phyloP scores from a whole-genome alignment of 2,797 vertebrate species.

The Euphonia xanthogaster region DNA sequence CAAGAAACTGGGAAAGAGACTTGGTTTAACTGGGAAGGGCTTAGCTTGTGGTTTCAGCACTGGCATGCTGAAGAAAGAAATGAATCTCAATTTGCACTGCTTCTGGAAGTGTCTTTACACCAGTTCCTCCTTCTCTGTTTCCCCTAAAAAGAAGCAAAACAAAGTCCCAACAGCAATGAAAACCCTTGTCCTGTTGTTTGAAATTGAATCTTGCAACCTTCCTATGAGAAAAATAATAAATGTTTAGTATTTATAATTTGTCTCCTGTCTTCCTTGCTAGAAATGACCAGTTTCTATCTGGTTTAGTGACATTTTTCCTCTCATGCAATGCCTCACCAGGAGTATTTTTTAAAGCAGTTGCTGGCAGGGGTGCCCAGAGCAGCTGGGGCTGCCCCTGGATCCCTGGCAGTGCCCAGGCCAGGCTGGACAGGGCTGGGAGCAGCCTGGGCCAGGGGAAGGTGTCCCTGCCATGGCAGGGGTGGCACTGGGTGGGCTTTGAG shows the following conservation, averaged over 20 bases:
- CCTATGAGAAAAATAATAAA: slow-evolving; percentile 58
- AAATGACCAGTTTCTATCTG: background rate
- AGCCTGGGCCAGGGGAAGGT: rapidly evolving
- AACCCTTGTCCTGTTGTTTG: background rate
- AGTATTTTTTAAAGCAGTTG: background rate
- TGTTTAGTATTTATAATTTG: slow-evolving; percentile 55
- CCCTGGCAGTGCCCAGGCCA: background rate
- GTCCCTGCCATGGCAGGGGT: background rate
- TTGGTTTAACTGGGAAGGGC: background rate
- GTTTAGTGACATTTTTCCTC: background rate
- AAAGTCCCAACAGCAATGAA: background rate
- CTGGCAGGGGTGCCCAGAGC: background rate
- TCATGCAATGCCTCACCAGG: background rate
- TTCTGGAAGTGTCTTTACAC: background rate
- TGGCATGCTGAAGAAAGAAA: background rate
- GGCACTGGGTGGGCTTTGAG: rapidly evolving
- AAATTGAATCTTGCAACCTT: slow-evolving; percentile 6
- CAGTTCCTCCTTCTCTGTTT: background rate
- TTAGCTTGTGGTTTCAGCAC: background rate
- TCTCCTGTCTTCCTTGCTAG: background rate
- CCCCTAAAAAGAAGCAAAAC: background rate
- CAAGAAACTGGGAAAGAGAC: background rate
- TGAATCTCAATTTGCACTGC: background rate
- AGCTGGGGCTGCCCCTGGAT: background rate
- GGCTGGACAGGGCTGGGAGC: background rate